phyloP scores from a whole-genome alignment of 2,888 invertebrate species.

The Anthrax anthrax region DNA sequence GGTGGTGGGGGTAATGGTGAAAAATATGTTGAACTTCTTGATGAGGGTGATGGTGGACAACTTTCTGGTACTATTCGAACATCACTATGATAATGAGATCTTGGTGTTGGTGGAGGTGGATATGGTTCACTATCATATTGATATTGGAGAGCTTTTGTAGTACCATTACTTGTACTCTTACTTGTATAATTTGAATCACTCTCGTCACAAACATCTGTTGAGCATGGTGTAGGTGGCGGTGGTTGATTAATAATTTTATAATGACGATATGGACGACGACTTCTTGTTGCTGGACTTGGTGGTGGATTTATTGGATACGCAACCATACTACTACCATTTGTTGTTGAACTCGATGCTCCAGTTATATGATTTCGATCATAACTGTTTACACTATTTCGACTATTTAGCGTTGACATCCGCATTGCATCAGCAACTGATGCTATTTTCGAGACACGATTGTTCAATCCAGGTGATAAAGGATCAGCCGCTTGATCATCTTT shows the following conservation, averaged over 20 bases:
- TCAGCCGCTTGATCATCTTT: conserved; percentile 50
- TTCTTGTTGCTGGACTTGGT: conserved; percentile 73
- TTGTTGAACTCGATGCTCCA: conserved; percentile 38
- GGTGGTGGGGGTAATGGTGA: conserved; percentile 75
- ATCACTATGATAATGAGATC: conserved; percentile 61
- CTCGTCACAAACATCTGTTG: conserved; percentile 86
- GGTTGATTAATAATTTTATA: conserved; percentile 66
- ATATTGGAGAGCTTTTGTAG: conserved; percentile 26
- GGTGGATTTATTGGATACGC: conserved; percentile 82
- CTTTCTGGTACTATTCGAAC: conserved; percentile 41
- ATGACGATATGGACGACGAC: conserved; percentile 61
- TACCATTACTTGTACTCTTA: conserved; percentile 34
- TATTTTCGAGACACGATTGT: conserved; percentile 32
- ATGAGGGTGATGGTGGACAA: conserved; percentile 53
- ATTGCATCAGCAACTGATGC: conserved; percentile 39
- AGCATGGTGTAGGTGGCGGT: conserved; percentile 89
- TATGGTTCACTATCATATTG: conserved; percentile 53
- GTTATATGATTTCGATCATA: conserved; percentile 59
- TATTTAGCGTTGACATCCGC: conserved; percentile 50
- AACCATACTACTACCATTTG: conserved; percentile 34
- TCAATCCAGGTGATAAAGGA: conserved; percentile 42
- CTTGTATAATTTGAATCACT: conserved; percentile 61
- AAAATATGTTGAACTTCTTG: conserved; percentile 63
- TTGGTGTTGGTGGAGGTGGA: conserved; percentile 62
- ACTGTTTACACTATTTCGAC: conserved; percentile 46